Evolutionary conservation across 2,888 invertebrate species (phyloP).

Genomic region (Thysanoteuthis rhombus): DNA sequence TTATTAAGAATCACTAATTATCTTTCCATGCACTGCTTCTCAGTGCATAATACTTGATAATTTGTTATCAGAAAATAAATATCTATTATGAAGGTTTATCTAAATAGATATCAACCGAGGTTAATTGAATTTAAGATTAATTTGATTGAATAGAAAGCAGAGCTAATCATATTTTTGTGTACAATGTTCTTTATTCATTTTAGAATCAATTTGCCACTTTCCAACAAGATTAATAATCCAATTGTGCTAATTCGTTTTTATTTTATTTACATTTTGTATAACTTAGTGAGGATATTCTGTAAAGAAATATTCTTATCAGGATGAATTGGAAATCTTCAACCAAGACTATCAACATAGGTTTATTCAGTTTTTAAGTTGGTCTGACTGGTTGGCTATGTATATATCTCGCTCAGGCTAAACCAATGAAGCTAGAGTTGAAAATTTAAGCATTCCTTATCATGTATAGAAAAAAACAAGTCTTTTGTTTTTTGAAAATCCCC

Average conservation of each 20-base stretch:
- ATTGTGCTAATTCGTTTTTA: not conserved
- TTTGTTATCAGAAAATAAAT: not conserved
- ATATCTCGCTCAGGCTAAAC: too few species aligned
- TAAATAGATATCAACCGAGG: not conserved
- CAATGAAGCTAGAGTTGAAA: too few species aligned
- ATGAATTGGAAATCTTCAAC: too few species aligned
- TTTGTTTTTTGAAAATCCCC: too few species aligned
- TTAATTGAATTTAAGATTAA: not conserved
- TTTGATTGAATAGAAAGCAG: not conserved
- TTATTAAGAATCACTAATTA: slow-evolving; percentile 12
- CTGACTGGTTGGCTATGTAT: too few species aligned
- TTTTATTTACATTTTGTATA: not conserved
- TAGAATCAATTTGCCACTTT: not conserved
- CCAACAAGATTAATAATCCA: not conserved
- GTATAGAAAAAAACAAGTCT: too few species aligned
- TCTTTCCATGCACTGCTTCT: not conserved
- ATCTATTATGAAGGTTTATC: slow-evolving; percentile 12
- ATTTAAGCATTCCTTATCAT: too few species aligned
- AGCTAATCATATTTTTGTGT: not conserved
- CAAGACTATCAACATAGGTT: too few species aligned
- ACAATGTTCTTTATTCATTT: not conserved
- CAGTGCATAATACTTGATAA: not conserved
- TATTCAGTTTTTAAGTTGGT: too few species aligned
- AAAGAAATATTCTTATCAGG: not conserved
- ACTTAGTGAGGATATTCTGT: not conserved